Evolutionary conservation across 2,888 invertebrate genomes (phyloP).

Genomic region (Podabrus alpinus): DNA sequence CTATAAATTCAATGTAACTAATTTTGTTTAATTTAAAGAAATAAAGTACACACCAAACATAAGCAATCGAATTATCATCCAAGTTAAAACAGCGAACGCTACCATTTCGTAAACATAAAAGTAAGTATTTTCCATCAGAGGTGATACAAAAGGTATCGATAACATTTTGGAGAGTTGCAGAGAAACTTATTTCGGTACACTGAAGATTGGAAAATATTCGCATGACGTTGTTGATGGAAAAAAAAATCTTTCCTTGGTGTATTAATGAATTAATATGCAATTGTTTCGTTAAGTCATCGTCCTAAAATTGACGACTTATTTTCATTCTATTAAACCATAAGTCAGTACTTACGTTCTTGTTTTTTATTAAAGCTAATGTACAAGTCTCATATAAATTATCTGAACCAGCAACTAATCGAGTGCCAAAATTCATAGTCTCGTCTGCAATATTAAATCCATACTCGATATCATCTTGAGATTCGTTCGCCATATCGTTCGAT

Average conservation of each 20-base stretch:
- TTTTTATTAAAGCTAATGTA: slow-evolving; percentile 54
- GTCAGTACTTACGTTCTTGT: background rate
- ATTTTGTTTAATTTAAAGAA: background rate
- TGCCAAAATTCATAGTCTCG: slow-evolving; percentile 61
- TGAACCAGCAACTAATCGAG: slow-evolving; percentile 53
- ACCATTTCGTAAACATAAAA: slow-evolving; percentile 35
- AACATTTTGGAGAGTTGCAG: slow-evolving; percentile 22
- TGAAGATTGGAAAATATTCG: slow-evolving; percentile 30
- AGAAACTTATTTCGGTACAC: slow-evolving; percentile 28
- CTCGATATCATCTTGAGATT: slow-evolving; percentile 47
- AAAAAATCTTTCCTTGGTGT: slow-evolving; percentile 27
- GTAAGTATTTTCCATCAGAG: slow-evolving; percentile 27
- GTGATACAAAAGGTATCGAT: slow-evolving; percentile 34
- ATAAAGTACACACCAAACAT: slow-evolving; percentile 26
- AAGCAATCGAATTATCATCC: slow-evolving; percentile 19
- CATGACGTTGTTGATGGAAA: slow-evolving; percentile 31
- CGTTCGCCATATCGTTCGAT: background rate
- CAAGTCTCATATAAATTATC: slow-evolving; percentile 58
- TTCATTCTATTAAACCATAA: no score
- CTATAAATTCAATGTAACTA: slow-evolving; percentile 7
- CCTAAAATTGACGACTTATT: background rate
- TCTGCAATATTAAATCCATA: slow-evolving; percentile 57
- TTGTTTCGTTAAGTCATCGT: background rate
- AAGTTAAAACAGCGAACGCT: slow-evolving; percentile 30
- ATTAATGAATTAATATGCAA: slow-evolving; percentile 20